Evolutionary conservation across 1,140 invertebrate species (phyloP), one percentile per base, ranked within the genome.

Genomic region (Magallana angulata): DNA sequence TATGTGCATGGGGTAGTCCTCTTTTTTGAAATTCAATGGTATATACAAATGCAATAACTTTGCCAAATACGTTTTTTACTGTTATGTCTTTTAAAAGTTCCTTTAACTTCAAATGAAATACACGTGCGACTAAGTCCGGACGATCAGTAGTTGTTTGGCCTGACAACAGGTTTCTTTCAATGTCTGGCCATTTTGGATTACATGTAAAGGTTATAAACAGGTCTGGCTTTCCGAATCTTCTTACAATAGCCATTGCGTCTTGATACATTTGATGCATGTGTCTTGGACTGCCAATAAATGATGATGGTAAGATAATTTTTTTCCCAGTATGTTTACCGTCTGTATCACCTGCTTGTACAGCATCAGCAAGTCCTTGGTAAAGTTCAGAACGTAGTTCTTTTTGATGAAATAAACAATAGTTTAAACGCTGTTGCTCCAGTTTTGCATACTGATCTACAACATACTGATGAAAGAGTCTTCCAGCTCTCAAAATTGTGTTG

Each of bases 231-330:
- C 95, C 95, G 92, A 93, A 95, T 57, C 91, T 86, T 9, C 94
- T 90, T 8, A 96, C 95, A 91, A 95, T 96, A 6, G 93, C 90
- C 93, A 96, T 95, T 1, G 94, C 94, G 92, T 96, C 95, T 91
- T 95, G 95, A 57, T 90, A 92, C 68, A 94, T 93, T 89, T 96
- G 94, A 80, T 95, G 93, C 94, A 95, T 95, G 82, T 94, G 87
- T 59, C 95, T 90, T 84, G 94, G 94, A 87, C 94, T 91, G 7
- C 94, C 94, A 14, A 87, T 90, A 90, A 93, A 95, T 6, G 91
- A 87, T 12, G 90, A 94, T 16, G 95, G 95, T 8, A 96, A 89
- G 89, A 95, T 95, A 0, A 94, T 89, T 85, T 92, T 87, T 89
- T 91, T 86, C 58, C 94, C 94, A 60, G 95, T 18, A 80, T 84